These are phyloP conservation scores for Lepus timidus DNA, from an alignment of 2,113 vertebrate genomes.

Conservation along the genomic window DNA sequence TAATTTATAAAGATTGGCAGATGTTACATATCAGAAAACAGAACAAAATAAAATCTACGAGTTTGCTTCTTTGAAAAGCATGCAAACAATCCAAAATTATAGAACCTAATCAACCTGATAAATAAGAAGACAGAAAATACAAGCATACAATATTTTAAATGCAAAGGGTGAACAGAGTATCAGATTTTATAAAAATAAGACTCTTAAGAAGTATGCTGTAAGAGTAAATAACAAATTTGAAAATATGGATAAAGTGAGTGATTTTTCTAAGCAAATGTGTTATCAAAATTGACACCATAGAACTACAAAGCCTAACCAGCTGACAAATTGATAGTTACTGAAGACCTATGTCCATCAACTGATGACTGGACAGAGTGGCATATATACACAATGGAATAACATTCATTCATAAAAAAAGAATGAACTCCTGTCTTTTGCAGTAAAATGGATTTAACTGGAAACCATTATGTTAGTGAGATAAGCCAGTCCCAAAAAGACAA, in stretches of 20 bases:
- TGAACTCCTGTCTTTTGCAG: too few relatives aligned
- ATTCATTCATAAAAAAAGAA: too few relatives aligned
- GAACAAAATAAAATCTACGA: neutral
- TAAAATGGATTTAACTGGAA: too few relatives aligned
- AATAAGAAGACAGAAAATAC: neutral
- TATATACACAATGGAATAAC: too few relatives aligned
- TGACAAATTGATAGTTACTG: neutral
- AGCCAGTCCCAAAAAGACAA: too few relatives aligned
- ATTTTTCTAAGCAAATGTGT: slow-evolving; percentile 1
- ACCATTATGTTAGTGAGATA: too few relatives aligned
- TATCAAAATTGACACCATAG: neutral
- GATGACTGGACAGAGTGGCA: too few relatives aligned
- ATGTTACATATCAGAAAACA: neutral
- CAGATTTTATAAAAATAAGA: neutral
- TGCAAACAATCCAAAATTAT: neutral
- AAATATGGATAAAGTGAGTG: neutral
- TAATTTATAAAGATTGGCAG: slow-evolving; percentile 15
- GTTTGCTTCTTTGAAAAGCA: neutral
- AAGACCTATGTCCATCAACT: neutral
- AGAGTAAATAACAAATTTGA: slow-evolving; percentile 3
- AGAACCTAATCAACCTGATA: neutral
- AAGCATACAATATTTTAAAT: neutral
- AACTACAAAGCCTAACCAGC: neutral
- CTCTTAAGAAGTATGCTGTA: neutral
- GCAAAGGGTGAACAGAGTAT: neutral